Evolutionary conservation across 2,888 invertebrate genomes (phyloP).

Genomic region (Plagodis pulveraria): DNA sequence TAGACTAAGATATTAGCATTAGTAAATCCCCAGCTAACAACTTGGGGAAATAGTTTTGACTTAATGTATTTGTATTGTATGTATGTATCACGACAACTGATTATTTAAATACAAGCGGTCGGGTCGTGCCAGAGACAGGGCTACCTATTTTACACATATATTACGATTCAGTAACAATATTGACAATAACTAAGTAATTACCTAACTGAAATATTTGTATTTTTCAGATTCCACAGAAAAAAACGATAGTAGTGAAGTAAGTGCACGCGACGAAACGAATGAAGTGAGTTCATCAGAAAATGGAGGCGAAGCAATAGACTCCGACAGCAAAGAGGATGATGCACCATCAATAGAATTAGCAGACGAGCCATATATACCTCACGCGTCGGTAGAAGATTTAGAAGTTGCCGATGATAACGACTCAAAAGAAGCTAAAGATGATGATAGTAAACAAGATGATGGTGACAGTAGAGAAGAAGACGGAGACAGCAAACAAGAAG

Average conservation of each 20-base stretch:
- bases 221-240: constrained; percentile 77
- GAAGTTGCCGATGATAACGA: constrained; percentile 62
- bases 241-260: constrained; percentile 81
- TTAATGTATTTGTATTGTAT: no score
- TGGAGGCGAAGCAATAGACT: constrained; percentile 56
- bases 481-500: constrained; percentile 43
- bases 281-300: constrained; percentile 73
- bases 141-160: no score
- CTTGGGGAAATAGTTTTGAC: no score
- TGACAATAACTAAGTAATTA: no score
- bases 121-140: no score
- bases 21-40: no score
- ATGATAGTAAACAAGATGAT: constrained; percentile 60
- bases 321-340: constrained; percentile 63
- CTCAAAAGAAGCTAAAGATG: constrained; percentile 64
- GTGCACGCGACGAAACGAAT: constrained; percentile 74
- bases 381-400: constrained; percentile 77
- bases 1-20: no score
- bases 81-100: no score
- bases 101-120: no score
- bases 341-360: constrained; percentile 75
- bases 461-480: constrained; percentile 56
- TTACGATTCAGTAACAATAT: no score
- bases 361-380: constrained; percentile 77
- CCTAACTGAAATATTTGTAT: no score